Base-by-base conservation (phyloP, 2,888 invertebrate species). In the Platycheirus albimanus region DNA sequence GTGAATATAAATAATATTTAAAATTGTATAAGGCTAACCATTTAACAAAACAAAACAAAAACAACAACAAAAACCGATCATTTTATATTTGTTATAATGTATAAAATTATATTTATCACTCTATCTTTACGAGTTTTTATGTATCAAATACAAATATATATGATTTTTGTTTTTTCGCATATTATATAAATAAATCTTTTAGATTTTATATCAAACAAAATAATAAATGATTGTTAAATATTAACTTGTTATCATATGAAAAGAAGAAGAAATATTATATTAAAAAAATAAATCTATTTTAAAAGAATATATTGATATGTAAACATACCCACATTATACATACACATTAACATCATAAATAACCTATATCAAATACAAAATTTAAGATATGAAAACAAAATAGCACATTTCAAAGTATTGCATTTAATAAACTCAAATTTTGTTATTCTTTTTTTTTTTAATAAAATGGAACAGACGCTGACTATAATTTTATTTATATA, bases 371-470 rank as follows among this genome's bases (percentile, higher is more conserved):
- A n/a, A n/a, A n/a, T n/a, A n/a, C n/a, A n/a, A n/a, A n/a, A n/a
- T n/a, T n/a, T n/a, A 6, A 20, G 10, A 5, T 45, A 11, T 10
- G 5, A 11, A 24, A 52, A 52, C 24, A 66, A 63, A 63, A 64
- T 56, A 75, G 69, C 80, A 75, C 80, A 75, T 75, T 80, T 75
- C 64, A 64, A 75, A 64, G 56, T 75, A 70, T 36, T 75, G 75
- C 80, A 80, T 80, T 80, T 75, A 80, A 75, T 63, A 63, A 64
- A 74, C 54, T 78, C 45, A 54, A 30, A 38, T n/a, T 24, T 24
- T 24, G 24, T 13, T n/a, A n/a, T n/a, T n/a, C n/a, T n/a, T n/a
- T n/a, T n/a, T n/a, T n/a, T n/a, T n/a, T n/a, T n/a, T n/a, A n/a
- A 61, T 10, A 28, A 43, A 67, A 63, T 24, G 49, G 33, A 74